Conservation (phyloP, 92 coral and sea anemone species). For the Epizoanthus scotinus region DNA sequence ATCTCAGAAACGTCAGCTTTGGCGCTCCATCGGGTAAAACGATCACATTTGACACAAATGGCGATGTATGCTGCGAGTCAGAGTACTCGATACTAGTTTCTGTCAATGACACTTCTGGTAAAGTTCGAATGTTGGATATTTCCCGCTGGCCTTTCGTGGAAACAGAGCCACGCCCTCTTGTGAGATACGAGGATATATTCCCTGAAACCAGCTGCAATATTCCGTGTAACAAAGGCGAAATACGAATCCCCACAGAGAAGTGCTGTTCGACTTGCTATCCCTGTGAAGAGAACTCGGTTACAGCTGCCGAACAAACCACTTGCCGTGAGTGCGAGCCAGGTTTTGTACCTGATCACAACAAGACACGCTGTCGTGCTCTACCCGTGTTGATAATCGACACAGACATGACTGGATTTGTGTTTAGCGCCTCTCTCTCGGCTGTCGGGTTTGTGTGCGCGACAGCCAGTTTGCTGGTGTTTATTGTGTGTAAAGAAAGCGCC, state of each 20-base stretch:
- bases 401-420: not conserved
- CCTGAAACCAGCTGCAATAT: constrained; percentile 50
- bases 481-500: constrained; percentile 16
- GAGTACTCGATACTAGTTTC: constrained; percentile 52
- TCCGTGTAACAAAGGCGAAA: constrained; percentile 43
- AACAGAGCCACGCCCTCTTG: not conserved
- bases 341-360: constrained; percentile 37
- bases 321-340: constrained; percentile 54
- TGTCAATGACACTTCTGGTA: not conserved
- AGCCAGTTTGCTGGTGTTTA: constrained; percentile 16
- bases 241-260: constrained; percentile 4
- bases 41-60: constrained; percentile 48
- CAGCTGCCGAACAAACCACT: constrained; percentile 36
- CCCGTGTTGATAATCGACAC: constrained; percentile 38
- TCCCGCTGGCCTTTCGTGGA: constrained; percentile 14
- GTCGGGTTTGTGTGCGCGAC: constrained; percentile 30
- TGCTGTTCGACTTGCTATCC: constrained; percentile 61
- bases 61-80: constrained; percentile 41
- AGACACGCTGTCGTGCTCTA: constrained; percentile 29
- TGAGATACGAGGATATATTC: constrained; percentile 16
- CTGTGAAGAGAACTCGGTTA: constrained; percentile 52
- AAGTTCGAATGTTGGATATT: constrained; percentile 16
- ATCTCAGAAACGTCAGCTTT: constrained; percentile 27
- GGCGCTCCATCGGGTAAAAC: constrained; percentile 19
- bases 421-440: constrained; percentile 26